Base-by-base conservation (phyloP, 2,888 invertebrate genomes). In the Athrips mouffetella region DNA sequence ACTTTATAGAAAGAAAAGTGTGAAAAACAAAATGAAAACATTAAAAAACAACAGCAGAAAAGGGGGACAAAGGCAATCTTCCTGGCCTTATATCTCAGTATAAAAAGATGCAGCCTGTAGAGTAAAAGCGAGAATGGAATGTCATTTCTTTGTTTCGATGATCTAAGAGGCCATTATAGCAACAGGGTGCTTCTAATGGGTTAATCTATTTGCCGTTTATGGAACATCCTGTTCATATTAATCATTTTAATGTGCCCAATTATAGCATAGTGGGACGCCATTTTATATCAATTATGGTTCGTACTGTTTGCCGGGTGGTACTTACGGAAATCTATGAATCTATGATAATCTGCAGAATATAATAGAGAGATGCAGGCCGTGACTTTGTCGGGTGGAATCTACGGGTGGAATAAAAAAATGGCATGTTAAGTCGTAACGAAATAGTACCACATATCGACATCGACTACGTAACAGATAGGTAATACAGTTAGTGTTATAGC, bases 161-260 rank as follows among this genome's bases (percentile, higher is more conserved):
- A 2, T 40, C 13, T 25, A 40, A 8, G 16, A n/a, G 25, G 40
- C 25, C 13, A 42, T 42, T 42, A 42, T 13, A 7, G 18, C 29
- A 29, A 29, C 29, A 25, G 25, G 45, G 25, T 30, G 39, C n/a
- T 33, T 18, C 18, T 42, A 48, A 48, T 48, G 47, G 47, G 41
- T 23, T 48, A 41, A 48, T 48, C 47, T 25, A 41, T 41, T 25
- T 11, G 21, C 18, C 47, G 25, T 48, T 48, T 42, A 31, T 33
- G 20, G 31, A 16, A 33, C 47, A 41, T 18, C 23, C 47, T 31
- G 41, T 25, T 10, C 13, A 11, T 33, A 48, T 41, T 33, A 41
- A 48, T 48, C 41, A 33, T 25, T 25, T 48, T 48, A 41, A 48
- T 41, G 47, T 23, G 30, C 15, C 4, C 21, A 15, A 37, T 16